Conservation (phyloP, 2,888 invertebrate genomes). For the Xestoiulus laeticollis region DNA sequence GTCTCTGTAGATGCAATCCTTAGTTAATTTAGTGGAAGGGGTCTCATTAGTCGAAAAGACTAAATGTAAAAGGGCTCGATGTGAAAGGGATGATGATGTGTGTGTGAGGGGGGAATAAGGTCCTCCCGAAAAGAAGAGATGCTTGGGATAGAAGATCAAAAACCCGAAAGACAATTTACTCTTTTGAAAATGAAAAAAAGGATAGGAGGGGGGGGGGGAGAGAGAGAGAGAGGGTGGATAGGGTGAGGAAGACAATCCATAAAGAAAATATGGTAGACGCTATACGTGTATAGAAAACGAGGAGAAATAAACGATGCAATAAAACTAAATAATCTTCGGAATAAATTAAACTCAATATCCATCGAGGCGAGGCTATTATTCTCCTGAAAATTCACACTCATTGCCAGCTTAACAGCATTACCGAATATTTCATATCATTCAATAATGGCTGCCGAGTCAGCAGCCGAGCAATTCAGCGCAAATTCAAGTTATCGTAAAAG, state of each 20-base stretch:
- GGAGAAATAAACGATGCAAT: not conserved
- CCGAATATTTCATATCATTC: too few species aligned
- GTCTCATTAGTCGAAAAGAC: not conserved
- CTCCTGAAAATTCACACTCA: too few species aligned
- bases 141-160: not conserved
- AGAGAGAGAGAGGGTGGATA: too few species aligned
- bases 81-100: not conserved
- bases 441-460: too few species aligned
- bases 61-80: not conserved
- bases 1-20: not conserved
- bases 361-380: not conserved
- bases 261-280: not conserved
- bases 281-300: not conserved
- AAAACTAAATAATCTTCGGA: conserved; percentile 4
- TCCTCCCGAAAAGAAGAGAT: not conserved
- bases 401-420: too few species aligned
- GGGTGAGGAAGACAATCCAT: not conserved
- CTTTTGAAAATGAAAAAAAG: not conserved
- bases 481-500: too few species aligned
- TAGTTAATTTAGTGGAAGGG: conserved; percentile 37
- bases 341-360: not conserved
- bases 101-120: not conserved
- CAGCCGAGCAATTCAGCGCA: too few species aligned
- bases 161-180: not conserved
- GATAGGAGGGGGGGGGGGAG: too few species aligned